Evolutionary conservation across 2,113 vertebrate genomes (phyloP).

Genomic region (Odocoileus virginianus): DNA sequence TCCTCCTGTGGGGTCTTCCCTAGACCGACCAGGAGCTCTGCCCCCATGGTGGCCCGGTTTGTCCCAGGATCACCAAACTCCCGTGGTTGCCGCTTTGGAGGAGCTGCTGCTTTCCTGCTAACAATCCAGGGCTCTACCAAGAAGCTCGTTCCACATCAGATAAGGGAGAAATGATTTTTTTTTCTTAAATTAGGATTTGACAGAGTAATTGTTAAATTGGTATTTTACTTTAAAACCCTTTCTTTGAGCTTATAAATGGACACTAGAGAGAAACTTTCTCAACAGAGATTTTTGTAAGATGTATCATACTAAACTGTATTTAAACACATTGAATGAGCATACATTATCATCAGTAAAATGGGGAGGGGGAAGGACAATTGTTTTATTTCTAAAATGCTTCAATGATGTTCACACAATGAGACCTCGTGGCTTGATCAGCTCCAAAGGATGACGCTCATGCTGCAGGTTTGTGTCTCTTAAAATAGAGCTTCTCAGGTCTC

Average conservation of each 20-base stretch:
- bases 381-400: not conserved
- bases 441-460: not conserved
- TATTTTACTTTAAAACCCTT: slow-evolving; percentile 15
- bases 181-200: slow-evolving; percentile 45
- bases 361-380: not conserved
- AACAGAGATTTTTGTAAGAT: not conserved
- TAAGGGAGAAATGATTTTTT: slow-evolving; percentile 55
- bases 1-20: accelerated
- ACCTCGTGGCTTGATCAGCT: not conserved
- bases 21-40: too few species aligned
- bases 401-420: not conserved
- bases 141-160: slow-evolving; percentile 20
- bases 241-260: slow-evolving; percentile 25
- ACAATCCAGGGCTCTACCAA: slow-evolving; percentile 59
- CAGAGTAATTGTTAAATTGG: slow-evolving; percentile 51
- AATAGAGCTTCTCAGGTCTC: not conserved
- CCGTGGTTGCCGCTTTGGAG: not conserved
- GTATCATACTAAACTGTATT: not conserved
- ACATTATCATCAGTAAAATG: not conserved
- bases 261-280: slow-evolving; percentile 51
- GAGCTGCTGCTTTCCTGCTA: not conserved
- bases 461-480: not conserved
- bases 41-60: not conserved
- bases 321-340: not conserved
- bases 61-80: slow-evolving; percentile 50